phyloP scores from a whole-genome alignment of 2,888 invertebrate species.

The Pterostichus niger region DNA sequence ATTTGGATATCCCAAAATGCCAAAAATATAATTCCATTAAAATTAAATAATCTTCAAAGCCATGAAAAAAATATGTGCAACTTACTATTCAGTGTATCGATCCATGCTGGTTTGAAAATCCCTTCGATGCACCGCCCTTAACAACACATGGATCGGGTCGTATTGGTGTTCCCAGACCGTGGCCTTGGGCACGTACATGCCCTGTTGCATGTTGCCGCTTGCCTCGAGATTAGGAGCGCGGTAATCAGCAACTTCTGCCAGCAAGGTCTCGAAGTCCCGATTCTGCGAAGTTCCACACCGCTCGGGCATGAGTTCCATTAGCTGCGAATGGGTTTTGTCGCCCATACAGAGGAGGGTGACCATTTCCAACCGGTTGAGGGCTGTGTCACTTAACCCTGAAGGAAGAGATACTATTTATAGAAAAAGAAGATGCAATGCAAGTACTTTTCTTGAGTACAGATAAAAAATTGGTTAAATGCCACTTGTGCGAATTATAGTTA shows the following conservation, averaged over 20 bases:
- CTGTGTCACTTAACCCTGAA: conserved; percentile 81
- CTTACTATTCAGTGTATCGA: conserved; percentile 93
- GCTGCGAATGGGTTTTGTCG: conserved; percentile 97
- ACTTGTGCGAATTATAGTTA: no score
- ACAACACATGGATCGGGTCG: conserved; percentile 94
- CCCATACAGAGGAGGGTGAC: conserved; percentile 94
- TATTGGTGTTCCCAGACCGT: conserved; percentile 95
- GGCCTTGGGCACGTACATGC: conserved; percentile 92
- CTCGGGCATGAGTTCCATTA: conserved; percentile 97
- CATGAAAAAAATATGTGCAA: conserved; percentile 69
- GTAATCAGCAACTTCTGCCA: conserved; percentile 83
- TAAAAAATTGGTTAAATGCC: no score
- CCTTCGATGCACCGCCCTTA: conserved; percentile 93
- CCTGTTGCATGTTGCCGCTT: conserved; percentile 87
- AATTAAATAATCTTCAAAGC: no score
- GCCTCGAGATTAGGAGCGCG: conserved; percentile 93
- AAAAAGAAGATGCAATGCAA: no score
- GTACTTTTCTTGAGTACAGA: no score
- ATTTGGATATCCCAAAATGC: no score
- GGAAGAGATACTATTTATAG: not conserved
- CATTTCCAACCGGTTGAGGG: conserved; percentile 90
- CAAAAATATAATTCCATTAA: no score
- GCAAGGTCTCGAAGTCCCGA: conserved; percentile 91
- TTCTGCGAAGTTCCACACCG: conserved; percentile 95
- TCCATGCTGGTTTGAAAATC: conserved; percentile 98